Percentiles rank a stretch among this genome's conserved stretches.
Conservation (phyloP, 2,113 vertebrate genomes). For the Bufo gargarizans region DNA sequence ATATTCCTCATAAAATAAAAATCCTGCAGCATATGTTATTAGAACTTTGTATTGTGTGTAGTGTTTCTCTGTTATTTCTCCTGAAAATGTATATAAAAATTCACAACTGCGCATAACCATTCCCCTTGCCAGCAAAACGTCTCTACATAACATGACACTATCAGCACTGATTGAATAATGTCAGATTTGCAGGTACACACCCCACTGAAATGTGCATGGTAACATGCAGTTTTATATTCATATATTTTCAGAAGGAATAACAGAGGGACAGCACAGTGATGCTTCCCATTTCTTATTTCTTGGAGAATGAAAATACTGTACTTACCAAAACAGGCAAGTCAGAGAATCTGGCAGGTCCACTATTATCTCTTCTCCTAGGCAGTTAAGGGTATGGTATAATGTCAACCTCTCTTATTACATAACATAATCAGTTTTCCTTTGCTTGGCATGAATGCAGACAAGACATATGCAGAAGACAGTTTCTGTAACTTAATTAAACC, state of each 20-base stretch:
- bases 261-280: neutral
- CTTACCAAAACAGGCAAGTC: neutral
- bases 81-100: too few species aligned
- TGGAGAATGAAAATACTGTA: neutral
- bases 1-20: too few species aligned
- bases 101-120: too few species aligned
- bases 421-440: neutral
- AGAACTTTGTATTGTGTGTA: too few species aligned
- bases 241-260: neutral
- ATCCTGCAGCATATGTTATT: too few species aligned
- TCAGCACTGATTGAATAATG: neutral
- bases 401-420: neutral
- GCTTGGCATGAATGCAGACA: neutral
- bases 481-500: neutral
- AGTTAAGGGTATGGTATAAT: neutral
- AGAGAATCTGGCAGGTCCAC: neutral
- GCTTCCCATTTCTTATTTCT: neutral
- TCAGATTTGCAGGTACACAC: neutral
- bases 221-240: neutral
- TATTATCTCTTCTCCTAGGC: neutral
- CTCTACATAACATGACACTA: neutral
- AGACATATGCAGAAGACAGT: conserved; percentile 1
- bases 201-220: too few species aligned
- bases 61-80: too few species aligned
- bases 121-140: too few species aligned